A percentile compares a stretch with the other conserved stretches of the same genome.
Evolutionary conservation across 30 jellyfish, hydroid and myxozoan genomes (phyloP).

Genomic region (Haliclystus octoradiatus): DNA sequence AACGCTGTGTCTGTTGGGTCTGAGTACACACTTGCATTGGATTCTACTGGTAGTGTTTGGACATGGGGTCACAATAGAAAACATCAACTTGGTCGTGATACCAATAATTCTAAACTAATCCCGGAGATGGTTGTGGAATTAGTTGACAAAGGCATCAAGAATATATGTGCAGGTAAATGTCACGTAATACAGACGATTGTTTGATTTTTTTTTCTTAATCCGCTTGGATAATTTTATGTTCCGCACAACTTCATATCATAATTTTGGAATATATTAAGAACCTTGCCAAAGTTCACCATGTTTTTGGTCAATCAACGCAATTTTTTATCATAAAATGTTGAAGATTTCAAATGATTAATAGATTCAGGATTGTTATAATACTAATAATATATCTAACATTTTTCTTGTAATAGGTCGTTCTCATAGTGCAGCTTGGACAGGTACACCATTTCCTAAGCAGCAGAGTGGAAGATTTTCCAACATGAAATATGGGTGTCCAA

Average conservation of each 20-base stretch:
- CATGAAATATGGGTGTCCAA: constrained; percentile 54
- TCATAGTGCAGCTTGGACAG: constrained; percentile 91
- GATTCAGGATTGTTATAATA: neutral
- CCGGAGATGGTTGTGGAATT: constrained; percentile 37
- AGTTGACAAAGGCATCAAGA: constrained; percentile 50
- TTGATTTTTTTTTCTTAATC: too few relatives aligned
- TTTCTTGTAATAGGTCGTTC: constrained; percentile 34
- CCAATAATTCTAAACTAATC: constrained; percentile 41
- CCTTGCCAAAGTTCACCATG: neutral
- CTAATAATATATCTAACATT: neutral
- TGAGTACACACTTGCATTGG: constrained; percentile 65
- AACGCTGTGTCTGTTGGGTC: constrained; percentile 76
- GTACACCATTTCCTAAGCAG: constrained; percentile 16
- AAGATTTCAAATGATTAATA: too few relatives aligned
- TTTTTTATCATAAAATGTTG: too few relatives aligned
- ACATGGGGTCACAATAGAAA: constrained; percentile 79
- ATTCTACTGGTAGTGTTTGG: constrained; percentile 63
- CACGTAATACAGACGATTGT: too few relatives aligned
- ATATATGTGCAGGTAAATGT: constrained; percentile 68
- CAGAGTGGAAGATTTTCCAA: constrained; percentile 9
- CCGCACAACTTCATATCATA: too few relatives aligned
- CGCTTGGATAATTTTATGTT: too few relatives aligned
- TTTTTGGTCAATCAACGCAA: too few relatives aligned
- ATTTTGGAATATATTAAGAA: neutral
- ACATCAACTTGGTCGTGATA: constrained; percentile 78